Conservation (phyloP, 2,888 invertebrate species). For the Horisme vitalbata region DNA sequence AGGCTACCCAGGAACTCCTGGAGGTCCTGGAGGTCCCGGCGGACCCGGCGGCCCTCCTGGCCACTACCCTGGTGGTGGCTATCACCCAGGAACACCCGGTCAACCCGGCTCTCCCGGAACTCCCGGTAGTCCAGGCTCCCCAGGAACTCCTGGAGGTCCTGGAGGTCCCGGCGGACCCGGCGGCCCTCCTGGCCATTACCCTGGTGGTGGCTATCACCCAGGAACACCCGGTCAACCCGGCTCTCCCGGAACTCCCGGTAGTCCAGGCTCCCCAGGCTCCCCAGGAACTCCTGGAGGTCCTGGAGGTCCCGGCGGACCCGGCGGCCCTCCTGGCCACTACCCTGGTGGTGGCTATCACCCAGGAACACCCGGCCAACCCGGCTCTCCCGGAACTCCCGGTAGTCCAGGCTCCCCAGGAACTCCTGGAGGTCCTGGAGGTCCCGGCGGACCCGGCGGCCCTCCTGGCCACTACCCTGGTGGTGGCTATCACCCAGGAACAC, state of each 20-base stretch:
- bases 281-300: conserved; percentile 41
- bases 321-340: conserved; percentile 25
- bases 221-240: conserved; percentile 44
- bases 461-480: conserved; percentile 54
- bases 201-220: conserved; percentile 3
- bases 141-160: conserved; percentile 48
- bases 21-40: conserved; percentile 28
- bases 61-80: neutral
- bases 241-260: conserved; percentile 36
- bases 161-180: conserved; percentile 28
- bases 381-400: conserved; percentile 32
- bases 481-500: conserved; percentile 23
- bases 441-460: conserved; percentile 37
- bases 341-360: conserved; percentile 23
- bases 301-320: conserved; percentile 40
- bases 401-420: conserved; percentile 27
- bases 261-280: conserved; percentile 36
- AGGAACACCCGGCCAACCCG: conserved; percentile 29
- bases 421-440: conserved; percentile 31
- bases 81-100: conserved; percentile 33
- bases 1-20: conserved; percentile 29
- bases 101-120: conserved; percentile 37
- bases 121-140: conserved; percentile 37
- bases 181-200: conserved; percentile 32
- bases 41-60: conserved; percentile 37